phyloP scores from a whole-genome alignment of 2,888 invertebrate species.

The Drosophila borealis region DNA sequence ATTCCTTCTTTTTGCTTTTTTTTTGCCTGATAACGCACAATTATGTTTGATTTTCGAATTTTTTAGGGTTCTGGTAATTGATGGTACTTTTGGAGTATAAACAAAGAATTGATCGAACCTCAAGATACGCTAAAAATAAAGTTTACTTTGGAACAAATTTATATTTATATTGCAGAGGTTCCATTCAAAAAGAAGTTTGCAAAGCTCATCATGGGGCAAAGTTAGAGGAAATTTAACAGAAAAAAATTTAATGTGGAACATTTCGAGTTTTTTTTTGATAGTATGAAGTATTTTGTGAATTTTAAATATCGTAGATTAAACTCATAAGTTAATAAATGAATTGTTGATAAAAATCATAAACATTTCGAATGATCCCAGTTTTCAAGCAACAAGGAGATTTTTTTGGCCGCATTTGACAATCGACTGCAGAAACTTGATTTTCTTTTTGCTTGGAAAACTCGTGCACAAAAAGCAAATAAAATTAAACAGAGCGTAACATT shows the following conservation, averaged over 20 bases:
- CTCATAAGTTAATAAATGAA: no score
- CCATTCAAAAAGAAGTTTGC: not conserved
- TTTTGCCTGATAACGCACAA: slow-evolving; percentile 26
- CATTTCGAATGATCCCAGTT: not conserved
- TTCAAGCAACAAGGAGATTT: no score
- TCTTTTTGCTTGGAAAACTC: not conserved
- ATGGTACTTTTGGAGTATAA: slow-evolving; percentile 12
- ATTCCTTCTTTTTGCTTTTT: slow-evolving; percentile 7
- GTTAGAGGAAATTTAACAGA: no score
- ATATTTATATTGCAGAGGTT: not conserved
- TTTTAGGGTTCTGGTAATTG: slow-evolving; percentile 28
- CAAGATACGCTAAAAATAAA: not conserved
- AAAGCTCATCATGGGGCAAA: not conserved
- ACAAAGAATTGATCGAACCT: not conserved
- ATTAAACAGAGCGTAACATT: slow-evolving; percentile 18
- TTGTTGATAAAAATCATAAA: no score
- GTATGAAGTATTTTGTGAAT: no score
- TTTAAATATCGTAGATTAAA: no score
- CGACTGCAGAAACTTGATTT: not conserved
- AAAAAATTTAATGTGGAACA: no score
- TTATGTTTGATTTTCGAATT: slow-evolving; percentile 2
- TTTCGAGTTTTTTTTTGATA: no score
- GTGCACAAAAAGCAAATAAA: slow-evolving; percentile 5
- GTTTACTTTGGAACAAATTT: no score
- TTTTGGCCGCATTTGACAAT: not conserved